Evolutionary conservation across 2,797 vertebrate genomes (phyloP), one percentile per base, ranked within the genome.

Genomic region (Coilia nasus): DNA sequence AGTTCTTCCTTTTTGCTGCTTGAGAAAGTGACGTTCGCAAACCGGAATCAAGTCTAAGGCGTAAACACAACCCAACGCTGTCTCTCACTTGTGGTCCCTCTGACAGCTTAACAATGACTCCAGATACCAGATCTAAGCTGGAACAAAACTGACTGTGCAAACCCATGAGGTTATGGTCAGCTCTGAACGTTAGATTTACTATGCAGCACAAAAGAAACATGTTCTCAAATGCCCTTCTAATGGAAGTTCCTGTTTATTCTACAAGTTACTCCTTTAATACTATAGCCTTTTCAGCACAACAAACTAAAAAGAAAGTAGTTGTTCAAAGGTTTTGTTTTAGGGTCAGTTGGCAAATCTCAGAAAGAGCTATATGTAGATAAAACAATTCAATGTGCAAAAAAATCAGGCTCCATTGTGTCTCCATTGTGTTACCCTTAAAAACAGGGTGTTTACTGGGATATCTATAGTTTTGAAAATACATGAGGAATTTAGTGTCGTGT

Each of bases 191-290:
- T 7, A 75, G 71, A 2, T 78, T 78, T 78, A 19, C 71, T 44
- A 7, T 78, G 35, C 17, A 44, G 71, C 19, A 78, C 17, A 78
- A 78, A 21, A 21, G 71, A 25, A 78, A 78, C 17, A 78, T 44
- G 71, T 44, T 78, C 15, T 78, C 19, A 21, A 44, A 78, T 19
- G 17, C 71, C 35, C 19, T 2, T 78, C 31, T 44, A 21, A 41
- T 78, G 35, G 35, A 78, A 78, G 35, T 78, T 78, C 71, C 71
- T 78, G 35, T 78, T 78, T 78, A 44, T 41, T 41, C 71, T 78
- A 78, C 71, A 78, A 78, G 71, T 78, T 35, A 7, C 71, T 21
- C 17, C 35, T 9, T 15, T 3, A 6, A 41, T 41, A 19, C 12
- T 71, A 6, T 28, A 67, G 9, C 31, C 11, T 1, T 54, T 54